Evolutionary conservation across 2,888 invertebrate species (phyloP).

Genomic region (Patella caerulea): DNA sequence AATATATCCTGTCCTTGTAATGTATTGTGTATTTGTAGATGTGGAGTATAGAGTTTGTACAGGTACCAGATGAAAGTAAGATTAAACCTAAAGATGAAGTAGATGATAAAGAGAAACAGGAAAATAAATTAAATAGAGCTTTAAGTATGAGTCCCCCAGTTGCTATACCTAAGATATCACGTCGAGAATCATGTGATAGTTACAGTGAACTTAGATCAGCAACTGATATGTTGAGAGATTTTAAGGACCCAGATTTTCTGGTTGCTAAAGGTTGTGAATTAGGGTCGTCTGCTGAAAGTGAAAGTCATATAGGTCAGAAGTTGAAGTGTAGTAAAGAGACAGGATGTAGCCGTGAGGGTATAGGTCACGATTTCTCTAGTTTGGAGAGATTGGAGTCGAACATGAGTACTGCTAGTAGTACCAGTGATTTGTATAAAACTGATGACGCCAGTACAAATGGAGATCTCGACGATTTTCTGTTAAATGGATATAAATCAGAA

Average conservation of each 20-base stretch:
- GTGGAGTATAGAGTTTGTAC: slow-evolving; percentile 97
- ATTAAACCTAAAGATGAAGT: slow-evolving; percentile 17
- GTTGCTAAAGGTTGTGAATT: slow-evolving; percentile 58
- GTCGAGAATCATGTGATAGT: slow-evolving; percentile 50
- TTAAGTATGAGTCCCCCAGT: slow-evolving; percentile 17
- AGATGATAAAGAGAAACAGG: not conserved
- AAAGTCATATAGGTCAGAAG: slow-evolving; percentile 53
- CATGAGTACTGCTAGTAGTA: slow-evolving; percentile 56
- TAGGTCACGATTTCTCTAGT: slow-evolving; percentile 32
- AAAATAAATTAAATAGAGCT: slow-evolving; percentile 14
- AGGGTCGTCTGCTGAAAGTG: slow-evolving; percentile 67
- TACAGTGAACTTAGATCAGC: slow-evolving; percentile 55
- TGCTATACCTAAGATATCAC: slow-evolving; percentile 29
- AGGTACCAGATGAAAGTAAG: slow-evolving; percentile 79
- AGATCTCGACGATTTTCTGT: slow-evolving; percentile 34
- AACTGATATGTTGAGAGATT: slow-evolving; percentile 58
- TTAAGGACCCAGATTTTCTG: slow-evolving; percentile 64
- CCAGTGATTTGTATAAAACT: slow-evolving; percentile 53
- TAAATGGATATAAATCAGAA: slow-evolving; percentile 46
- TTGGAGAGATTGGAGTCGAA: slow-evolving; percentile 44
- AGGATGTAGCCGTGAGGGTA: slow-evolving; percentile 27
- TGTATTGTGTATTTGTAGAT: slow-evolving; percentile 77
- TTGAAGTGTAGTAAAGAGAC: slow-evolving; percentile 35
- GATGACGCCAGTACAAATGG: slow-evolving; percentile 42
- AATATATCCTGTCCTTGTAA: not conserved